These are phyloP conservation scores for Drosophila saltans DNA, from an alignment of 1,140 invertebrate species.

Conservation along the genomic window DNA sequence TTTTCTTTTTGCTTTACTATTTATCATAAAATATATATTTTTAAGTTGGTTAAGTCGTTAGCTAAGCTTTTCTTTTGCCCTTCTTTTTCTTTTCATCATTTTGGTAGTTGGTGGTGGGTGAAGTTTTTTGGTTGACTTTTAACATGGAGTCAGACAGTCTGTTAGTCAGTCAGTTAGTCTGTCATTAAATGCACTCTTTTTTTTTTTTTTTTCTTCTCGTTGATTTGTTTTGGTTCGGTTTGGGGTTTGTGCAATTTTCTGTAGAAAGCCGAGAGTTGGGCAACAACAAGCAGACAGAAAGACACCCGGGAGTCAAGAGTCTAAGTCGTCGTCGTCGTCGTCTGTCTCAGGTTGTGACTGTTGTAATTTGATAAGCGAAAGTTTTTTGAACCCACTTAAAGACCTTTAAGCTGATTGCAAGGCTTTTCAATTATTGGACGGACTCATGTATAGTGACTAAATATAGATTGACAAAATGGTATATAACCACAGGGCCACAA, in stretches of 20 bases:
- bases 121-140: slow-evolving; percentile 44
- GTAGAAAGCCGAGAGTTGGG: slow-evolving; percentile 54
- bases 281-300: slow-evolving; percentile 29
- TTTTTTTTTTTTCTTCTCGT: slow-evolving; percentile 29
- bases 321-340: slow-evolving; percentile 9
- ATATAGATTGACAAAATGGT: slow-evolving; percentile 48
- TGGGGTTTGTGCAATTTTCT: slow-evolving; percentile 54
- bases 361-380: slow-evolving; percentile 70
- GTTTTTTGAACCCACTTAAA: slow-evolving; percentile 66
- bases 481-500: slow-evolving; percentile 41
- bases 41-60: slow-evolving; percentile 47
- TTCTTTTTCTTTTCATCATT: slow-evolving; percentile 31
- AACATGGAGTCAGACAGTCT: slow-evolving; percentile 25
- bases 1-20: slow-evolving; percentile 7
- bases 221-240: slow-evolving; percentile 47
- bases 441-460: slow-evolving; percentile 39
- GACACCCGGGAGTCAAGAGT: slow-evolving; percentile 48
- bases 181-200: slow-evolving; percentile 67
- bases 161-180: slow-evolving; percentile 28
- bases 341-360: slow-evolving; percentile 47
- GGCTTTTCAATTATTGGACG: slow-evolving; percentile 41
- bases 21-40: slow-evolving; percentile 42
- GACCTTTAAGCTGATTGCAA: slow-evolving; percentile 47
- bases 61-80: slow-evolving; percentile 39
- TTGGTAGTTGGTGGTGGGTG: slow-evolving; percentile 21